These are phyloP conservation scores for Drosophila kurseongensis DNA, from an alignment of 1,140 invertebrate species.

Conservation along the genomic window DNA sequence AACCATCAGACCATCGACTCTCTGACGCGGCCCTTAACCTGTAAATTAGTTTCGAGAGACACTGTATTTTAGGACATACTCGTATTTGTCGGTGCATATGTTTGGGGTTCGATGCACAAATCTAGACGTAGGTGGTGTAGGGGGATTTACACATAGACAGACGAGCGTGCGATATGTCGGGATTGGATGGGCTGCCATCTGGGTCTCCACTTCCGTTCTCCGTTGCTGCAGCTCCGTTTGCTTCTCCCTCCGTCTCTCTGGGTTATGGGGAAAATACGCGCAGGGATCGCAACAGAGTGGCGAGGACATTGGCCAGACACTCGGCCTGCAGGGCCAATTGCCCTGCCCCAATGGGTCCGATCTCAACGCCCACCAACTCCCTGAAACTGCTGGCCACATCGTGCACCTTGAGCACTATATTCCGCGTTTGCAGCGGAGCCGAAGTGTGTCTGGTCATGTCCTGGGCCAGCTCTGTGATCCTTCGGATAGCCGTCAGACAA, in stretches of 20 bases:
- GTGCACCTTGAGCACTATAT: slow-evolving; percentile 91
- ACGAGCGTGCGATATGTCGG: slow-evolving; percentile 59
- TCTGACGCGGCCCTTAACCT: slow-evolving; percentile 72
- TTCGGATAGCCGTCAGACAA: slow-evolving; percentile 89
- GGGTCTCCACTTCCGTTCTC: background rate
- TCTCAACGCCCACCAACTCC: slow-evolving; percentile 87
- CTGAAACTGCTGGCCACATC: slow-evolving; percentile 92
- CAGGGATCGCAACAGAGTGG: slow-evolving; percentile 91
- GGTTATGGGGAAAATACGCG: slow-evolving; percentile 90
- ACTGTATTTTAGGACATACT: slow-evolving; percentile 1
- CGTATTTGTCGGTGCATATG: slow-evolving; percentile 4
- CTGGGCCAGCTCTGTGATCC: slow-evolving; percentile 89
- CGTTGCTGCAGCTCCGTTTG: background rate
- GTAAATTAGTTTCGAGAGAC: slow-evolving; percentile 69
- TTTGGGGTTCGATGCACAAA: slow-evolving; percentile 13
- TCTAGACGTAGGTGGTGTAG: slow-evolving; percentile 59
- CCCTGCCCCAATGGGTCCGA: slow-evolving; percentile 86
- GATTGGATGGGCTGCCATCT: slow-evolving; percentile 19
- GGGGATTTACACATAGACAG: slow-evolving; percentile 59
- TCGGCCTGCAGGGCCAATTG: slow-evolving; percentile 91
- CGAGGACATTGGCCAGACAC: slow-evolving; percentile 91
- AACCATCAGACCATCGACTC: slow-evolving; percentile 67
- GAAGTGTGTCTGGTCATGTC: slow-evolving; percentile 90
- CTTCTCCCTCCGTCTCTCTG: slow-evolving; percentile 17
- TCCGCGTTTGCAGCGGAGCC: slow-evolving; percentile 91